Conservation (phyloP, 2,113 vertebrate genomes). For the Pangasianodon hypophthalmus region DNA sequence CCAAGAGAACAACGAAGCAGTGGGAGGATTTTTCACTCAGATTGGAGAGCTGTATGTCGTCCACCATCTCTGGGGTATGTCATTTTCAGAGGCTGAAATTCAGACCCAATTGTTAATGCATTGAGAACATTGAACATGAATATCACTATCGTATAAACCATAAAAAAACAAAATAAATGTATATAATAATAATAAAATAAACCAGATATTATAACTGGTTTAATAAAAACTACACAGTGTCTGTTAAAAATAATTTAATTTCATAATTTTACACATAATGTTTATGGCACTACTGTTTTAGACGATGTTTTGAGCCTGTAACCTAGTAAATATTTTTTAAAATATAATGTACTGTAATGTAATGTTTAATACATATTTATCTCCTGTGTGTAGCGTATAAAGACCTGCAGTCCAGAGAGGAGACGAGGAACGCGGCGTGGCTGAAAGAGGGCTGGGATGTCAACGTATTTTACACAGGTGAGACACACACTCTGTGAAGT, state of each 20-base stretch:
- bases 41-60: conserved; percentile 93
- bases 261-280: background rate
- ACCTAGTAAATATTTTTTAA: background rate
- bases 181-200: background rate
- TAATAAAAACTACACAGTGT: background rate
- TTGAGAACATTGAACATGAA: background rate
- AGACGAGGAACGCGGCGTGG: conserved; percentile 91
- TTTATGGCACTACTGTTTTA: background rate
- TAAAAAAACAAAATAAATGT: background rate
- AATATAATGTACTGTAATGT: background rate
- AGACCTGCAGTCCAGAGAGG: conserved; percentile 86
- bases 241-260: background rate
- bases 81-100: background rate
- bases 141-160: background rate
- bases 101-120: background rate
- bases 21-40: conserved; percentile 96
- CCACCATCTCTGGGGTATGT: conserved; percentile 95
- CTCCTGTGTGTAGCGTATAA: conserved; percentile 79
- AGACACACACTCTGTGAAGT: conserved; percentile 21
- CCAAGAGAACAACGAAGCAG: conserved; percentile 92
- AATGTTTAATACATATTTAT: background rate
- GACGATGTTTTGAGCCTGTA: background rate
- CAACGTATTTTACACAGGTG: conserved; percentile 92
- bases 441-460: conserved; percentile 90
- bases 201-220: background rate